Conservation (phyloP, 1,140 invertebrate species). For the Sycophila sp. region DNA sequence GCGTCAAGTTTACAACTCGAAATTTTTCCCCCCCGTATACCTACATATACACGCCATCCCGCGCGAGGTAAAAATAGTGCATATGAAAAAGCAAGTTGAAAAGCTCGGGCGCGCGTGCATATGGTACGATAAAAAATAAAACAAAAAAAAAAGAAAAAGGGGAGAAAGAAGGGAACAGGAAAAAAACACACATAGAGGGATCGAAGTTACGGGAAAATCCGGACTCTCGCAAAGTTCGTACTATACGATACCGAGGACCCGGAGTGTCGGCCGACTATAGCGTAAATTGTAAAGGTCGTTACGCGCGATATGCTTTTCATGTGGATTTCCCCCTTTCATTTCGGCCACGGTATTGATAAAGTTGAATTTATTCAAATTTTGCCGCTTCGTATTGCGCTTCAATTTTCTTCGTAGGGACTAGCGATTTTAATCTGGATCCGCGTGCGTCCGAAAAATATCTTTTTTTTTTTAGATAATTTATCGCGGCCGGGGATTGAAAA, state of each 20-base stretch:
- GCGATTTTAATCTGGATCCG: too few species aligned
- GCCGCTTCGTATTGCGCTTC: too few species aligned
- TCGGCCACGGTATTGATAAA: not conserved
- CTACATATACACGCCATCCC: not conserved
- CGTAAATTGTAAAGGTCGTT: slow-evolving; percentile 1
- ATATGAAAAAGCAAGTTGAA: not conserved
- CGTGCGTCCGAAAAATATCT: too few species aligned
- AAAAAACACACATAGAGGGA: too few species aligned
- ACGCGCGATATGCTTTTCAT: not conserved
- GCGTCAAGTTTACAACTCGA: slow-evolving; percentile 8
- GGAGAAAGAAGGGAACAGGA: not conserved
- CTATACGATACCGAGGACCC: slow-evolving; percentile 5
- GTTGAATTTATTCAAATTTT: slow-evolving; percentile 13
- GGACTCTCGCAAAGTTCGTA: slow-evolving; percentile 20
- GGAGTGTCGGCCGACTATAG: not conserved
- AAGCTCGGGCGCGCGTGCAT: not conserved
- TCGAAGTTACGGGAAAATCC: not conserved
- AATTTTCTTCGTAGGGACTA: too few species aligned
- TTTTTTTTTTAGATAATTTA: too few species aligned
- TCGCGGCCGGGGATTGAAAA: too few species aligned
- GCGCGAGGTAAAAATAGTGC: not conserved
- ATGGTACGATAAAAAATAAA: not conserved
- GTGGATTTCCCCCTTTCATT: slow-evolving; percentile 18
- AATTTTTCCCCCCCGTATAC: too few species aligned
- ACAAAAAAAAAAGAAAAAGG: not conserved